Conservation (phyloP, 2,797 vertebrate species). For the Acipenser ruthenus region DNA sequence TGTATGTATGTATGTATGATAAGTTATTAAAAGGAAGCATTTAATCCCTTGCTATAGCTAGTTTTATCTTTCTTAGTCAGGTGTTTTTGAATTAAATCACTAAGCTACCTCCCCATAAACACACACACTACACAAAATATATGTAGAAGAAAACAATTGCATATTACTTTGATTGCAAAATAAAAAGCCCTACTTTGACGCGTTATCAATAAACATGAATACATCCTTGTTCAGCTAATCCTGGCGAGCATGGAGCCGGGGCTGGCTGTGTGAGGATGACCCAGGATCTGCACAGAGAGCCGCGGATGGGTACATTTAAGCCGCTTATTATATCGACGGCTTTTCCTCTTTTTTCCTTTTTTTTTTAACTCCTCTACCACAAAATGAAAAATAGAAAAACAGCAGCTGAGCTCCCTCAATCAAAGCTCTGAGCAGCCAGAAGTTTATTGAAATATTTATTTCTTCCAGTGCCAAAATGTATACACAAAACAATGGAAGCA, state of each 20-base stretch:
- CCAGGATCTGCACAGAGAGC: slow-evolving; percentile 70
- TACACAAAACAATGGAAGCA: slow-evolving; percentile 80
- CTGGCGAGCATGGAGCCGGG: slow-evolving; percentile 56
- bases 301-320: slow-evolving; percentile 85
- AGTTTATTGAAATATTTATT: slow-evolving; percentile 99
- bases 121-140: neutral
- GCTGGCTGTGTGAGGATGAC: slow-evolving; percentile 89
- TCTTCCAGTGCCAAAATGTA: slow-evolving; percentile 95
- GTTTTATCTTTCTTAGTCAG: neutral
- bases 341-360: slow-evolving; percentile 30
- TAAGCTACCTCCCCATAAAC: neutral
- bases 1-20: neutral
- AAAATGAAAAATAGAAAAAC: too few species aligned
- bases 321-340: slow-evolving; percentile 29
- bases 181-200: slow-evolving; percentile 64
- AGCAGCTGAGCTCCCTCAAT: slow-evolving; percentile 76
- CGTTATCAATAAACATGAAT: slow-evolving; percentile 78
- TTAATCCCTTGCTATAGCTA: neutral
- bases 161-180: slow-evolving; percentile 52
- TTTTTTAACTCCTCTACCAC: neutral
- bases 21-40: too few species aligned
- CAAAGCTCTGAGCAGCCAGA: slow-evolving; percentile 87
- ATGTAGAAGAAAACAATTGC: slow-evolving; percentile 29
- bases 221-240: slow-evolving; percentile 74
- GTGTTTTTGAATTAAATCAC: neutral